Evolutionary conservation across 2,888 invertebrate species (phyloP).

Genomic region (Dioctria linearis): DNA sequence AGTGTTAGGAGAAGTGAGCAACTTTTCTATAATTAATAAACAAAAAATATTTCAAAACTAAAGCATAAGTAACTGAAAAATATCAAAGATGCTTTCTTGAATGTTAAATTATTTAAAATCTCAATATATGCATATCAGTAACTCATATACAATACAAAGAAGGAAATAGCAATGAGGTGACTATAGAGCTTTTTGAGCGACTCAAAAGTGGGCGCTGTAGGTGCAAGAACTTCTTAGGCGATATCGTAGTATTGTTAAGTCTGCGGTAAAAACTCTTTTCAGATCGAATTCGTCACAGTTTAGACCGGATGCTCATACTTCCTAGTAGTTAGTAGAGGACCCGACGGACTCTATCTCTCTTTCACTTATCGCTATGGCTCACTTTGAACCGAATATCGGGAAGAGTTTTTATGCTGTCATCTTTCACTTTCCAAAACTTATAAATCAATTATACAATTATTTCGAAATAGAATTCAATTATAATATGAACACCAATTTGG

Average conservation of each 20-base stretch:
- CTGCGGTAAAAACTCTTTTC: constrained; percentile 7
- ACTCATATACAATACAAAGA: constrained; percentile 48
- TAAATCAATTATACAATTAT: no score
- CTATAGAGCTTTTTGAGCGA: constrained; percentile 31
- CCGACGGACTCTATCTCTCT: no score
- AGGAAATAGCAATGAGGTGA: constrained; percentile 21
- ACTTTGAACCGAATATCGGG: not conserved
- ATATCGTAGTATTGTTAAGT: constrained; percentile 26
- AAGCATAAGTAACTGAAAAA: constrained; percentile 42
- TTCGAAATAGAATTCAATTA: not conserved
- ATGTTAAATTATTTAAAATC: constrained; percentile 49
- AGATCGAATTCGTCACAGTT: not conserved
- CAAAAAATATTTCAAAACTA: constrained; percentile 11
- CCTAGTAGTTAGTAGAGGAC: no score
- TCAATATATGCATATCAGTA: constrained; percentile 58
- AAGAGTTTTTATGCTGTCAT: constrained; percentile 17
- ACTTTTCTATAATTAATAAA: constrained; percentile 41
- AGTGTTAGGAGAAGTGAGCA: constrained; percentile 25
- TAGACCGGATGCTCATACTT: no score
- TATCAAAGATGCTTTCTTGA: constrained; percentile 38
- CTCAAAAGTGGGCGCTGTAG: constrained; percentile 16
- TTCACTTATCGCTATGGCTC: no score
- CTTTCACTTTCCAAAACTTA: constrained; percentile 13
- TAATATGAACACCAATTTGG: not conserved
- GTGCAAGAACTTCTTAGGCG: constrained; percentile 41